Conservation (phyloP, 2,888 invertebrate genomes). For the Rhodophaea formosa region DNA sequence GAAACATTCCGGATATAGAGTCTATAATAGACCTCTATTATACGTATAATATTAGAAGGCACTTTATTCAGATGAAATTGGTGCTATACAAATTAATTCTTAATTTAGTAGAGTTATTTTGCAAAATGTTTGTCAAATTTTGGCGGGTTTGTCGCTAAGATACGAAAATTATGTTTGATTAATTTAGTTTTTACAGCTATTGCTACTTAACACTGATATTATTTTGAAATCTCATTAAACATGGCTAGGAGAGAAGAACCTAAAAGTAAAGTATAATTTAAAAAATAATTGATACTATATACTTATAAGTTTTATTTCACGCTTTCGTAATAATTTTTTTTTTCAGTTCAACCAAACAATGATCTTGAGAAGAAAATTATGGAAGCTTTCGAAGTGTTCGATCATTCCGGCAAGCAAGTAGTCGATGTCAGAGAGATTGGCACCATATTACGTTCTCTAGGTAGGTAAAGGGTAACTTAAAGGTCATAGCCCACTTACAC, state of each 20-base stretch:
- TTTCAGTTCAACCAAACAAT: slow-evolving; percentile 80
- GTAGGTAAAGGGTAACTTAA: slow-evolving; percentile 47
- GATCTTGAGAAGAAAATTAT: slow-evolving; percentile 90
- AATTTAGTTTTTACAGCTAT: slow-evolving; percentile 18
- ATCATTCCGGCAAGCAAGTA: slow-evolving; percentile 92
- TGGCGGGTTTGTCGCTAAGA: slow-evolving; percentile 36
- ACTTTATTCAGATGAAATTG: neutral
- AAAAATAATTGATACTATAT: neutral
- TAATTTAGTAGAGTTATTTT: neutral
- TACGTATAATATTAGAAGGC: neutral
- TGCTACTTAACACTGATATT: slow-evolving; percentile 32
- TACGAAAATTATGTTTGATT: slow-evolving; percentile 29
- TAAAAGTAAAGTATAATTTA: slow-evolving; percentile 49
- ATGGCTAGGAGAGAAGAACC: slow-evolving; percentile 67
- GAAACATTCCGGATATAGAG: neutral
- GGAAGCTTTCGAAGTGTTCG: slow-evolving; percentile 95
- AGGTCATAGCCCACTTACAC: too few species aligned
- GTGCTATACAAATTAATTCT: neutral
- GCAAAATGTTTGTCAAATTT: slow-evolving; percentile 4
- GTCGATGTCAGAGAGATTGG: slow-evolving; percentile 96
- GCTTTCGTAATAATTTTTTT: neutral
- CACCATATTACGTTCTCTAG: slow-evolving; percentile 92
- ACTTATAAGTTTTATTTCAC: neutral
- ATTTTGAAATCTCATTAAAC: slow-evolving; percentile 41
- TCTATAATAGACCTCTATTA: neutral